Base-by-base conservation (phyloP, 30 jellyfish, hydroid and myxozoan genomes). In the Catostylus mosaicus region DNA sequence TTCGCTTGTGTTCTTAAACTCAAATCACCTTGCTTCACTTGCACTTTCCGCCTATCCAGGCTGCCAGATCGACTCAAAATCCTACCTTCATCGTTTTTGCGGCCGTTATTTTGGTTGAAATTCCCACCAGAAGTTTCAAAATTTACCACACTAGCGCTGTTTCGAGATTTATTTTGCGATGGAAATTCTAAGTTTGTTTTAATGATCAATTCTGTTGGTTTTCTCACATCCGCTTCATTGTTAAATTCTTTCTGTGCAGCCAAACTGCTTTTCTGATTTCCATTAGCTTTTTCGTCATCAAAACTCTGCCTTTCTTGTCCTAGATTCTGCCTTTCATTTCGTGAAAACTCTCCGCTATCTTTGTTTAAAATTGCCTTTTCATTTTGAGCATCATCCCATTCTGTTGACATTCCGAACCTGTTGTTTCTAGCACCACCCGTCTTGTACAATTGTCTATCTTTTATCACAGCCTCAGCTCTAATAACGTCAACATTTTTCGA, bases 371-470 rank as follows among this genome's bases (percentile, higher is more conserved):
- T 12, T 36, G 34, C 22, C 80, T 68, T 68, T 68, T 68, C 65
- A 23, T 43, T 24, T 19, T 20, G 40, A 20, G 31, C 56, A 65
- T 23, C n/a, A 1, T 31, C 77, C 31, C 50, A 23, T 43, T 30
- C 34, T 32, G 26, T 46, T 65, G 90, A 72, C 66, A 72, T 72
- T 72, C 84, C 71, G 0, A 0, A 3, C 40, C 71, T n/a, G 29
- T 72, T 76, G 27, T 62, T 78, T 24, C 6, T 18, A 60, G 18
- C 78, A 54, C 52, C 72, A 54, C 67, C 68, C 51, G 66, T 31
- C 31, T 72, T 35, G 14, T 6, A 2, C 88, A 19, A 47, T 76
- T 59, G 88, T 76, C 88, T 33, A 3, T 40, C 88, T 16, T 33
- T 30, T 46, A 56, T 9, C 70, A 72, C n/a, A 47, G 30, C 83